phyloP scores from a whole-genome alignment of 2,797 vertebrate genomes.

The Myotis planiceps region DNA sequence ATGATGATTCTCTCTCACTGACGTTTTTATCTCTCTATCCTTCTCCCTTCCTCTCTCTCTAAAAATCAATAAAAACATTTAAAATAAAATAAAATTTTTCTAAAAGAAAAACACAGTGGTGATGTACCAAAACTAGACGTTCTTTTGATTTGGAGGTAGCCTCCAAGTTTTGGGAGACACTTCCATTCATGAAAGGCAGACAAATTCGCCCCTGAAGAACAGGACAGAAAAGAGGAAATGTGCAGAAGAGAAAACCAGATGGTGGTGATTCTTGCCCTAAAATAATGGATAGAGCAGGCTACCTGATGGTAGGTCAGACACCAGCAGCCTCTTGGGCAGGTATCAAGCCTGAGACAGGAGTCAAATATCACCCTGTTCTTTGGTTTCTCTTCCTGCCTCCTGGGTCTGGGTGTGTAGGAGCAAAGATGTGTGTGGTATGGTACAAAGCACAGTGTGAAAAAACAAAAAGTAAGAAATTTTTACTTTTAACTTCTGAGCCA shows the following conservation, averaged over 20 bases:
- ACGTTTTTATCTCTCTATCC: too few relatives aligned
- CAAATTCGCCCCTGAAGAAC: not conserved
- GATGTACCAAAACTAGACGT: not conserved
- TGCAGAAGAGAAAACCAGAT: not conserved
- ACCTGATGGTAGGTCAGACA: not conserved
- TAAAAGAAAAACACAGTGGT: not conserved
- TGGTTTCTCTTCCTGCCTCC: not conserved
- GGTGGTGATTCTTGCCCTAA: not conserved
- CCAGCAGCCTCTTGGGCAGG: not conserved
- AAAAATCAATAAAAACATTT: not conserved
- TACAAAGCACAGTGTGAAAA: not conserved
- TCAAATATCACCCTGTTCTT: too few relatives aligned
- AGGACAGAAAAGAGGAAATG: not conserved
- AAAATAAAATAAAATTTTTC: not conserved
- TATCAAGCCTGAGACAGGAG: not conserved
- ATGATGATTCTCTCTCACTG: too few relatives aligned
- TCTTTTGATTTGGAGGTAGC: not conserved
- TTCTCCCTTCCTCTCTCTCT: too few relatives aligned
- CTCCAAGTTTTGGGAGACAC: not conserved
- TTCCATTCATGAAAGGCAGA: not conserved
- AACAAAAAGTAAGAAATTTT: not conserved
- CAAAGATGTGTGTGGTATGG: not conserved
- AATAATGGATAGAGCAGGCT: not conserved
- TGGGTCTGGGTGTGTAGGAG: not conserved
- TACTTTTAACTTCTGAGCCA: not conserved